These are phyloP conservation scores for Dipodomys spectabilis DNA, from an alignment of 2,113 vertebrate genomes.

Conservation along the genomic window DNA sequence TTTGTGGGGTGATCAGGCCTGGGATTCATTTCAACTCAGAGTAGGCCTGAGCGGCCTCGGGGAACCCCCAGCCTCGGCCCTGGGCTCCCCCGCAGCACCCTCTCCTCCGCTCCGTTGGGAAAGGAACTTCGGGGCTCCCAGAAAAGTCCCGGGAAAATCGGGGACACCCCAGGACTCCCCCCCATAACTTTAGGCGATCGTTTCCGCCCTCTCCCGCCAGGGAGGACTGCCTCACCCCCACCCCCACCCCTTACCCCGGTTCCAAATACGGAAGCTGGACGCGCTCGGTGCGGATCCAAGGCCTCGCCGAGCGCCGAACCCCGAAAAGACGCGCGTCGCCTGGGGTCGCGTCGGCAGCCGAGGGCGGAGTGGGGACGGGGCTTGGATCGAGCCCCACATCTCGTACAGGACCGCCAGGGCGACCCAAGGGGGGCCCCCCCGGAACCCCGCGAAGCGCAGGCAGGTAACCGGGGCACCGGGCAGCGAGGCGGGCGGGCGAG, in stretches of 20 bases:
- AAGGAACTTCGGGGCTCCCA: background rate
- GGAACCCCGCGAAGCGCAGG: background rate
- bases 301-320: slow-evolving; percentile 30
- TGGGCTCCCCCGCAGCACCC: too few species aligned
- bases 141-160: background rate
- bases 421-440: background rate
- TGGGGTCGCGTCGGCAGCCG: background rate
- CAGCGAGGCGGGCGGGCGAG: background rate
- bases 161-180: background rate
- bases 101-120: too few species aligned
- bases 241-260: background rate
- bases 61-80: background rate
- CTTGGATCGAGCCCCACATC: background rate
- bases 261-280: slow-evolving; percentile 24
- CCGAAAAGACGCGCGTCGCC: background rate
- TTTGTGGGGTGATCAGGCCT: background rate
- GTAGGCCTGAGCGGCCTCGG: too few species aligned
- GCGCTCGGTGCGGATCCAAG: background rate
- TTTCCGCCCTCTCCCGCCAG: background rate
- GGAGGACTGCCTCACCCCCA: background rate
- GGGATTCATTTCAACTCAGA: background rate
- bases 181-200: background rate
- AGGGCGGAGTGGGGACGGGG: background rate
- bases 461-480: background rate
- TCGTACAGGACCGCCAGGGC: background rate